phyloP scores from a whole-genome alignment of 2,888 invertebrate genomes.

The Spatulosminthurus flaviceps region DNA sequence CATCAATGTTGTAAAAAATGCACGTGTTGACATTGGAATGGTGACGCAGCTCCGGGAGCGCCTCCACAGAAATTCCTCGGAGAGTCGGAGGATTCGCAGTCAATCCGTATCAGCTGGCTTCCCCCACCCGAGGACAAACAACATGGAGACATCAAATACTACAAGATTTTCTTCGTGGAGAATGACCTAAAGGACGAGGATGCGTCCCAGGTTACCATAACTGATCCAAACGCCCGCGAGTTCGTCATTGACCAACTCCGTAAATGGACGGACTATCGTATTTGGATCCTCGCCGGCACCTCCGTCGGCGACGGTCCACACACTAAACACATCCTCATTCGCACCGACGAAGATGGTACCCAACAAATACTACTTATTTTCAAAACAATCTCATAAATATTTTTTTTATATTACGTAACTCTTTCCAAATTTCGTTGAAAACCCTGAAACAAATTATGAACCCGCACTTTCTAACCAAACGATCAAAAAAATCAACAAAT shows the following conservation, averaged over 20 bases:
- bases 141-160: slow-evolving; percentile 93
- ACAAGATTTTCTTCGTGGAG: slow-evolving; percentile 91
- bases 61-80: slow-evolving; percentile 95
- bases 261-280: slow-evolving; percentile 77
- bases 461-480: too few relatives aligned
- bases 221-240: slow-evolving; percentile 74
- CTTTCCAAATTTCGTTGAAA: too few relatives aligned
- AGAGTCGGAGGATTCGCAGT: slow-evolving; percentile 85
- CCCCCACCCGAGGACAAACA: slow-evolving; percentile 90
- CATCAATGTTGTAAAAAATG: background rate
- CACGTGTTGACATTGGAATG: background rate
- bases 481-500: too few relatives aligned
- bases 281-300: slow-evolving; percentile 79
- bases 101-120: slow-evolving; percentile 89
- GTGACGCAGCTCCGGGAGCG: slow-evolving; percentile 86
- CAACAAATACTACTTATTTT: slow-evolving; percentile 66
- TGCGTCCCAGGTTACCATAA: slow-evolving; percentile 79
- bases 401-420: background rate
- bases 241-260: slow-evolving; percentile 88
- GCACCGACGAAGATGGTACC: slow-evolving; percentile 99
- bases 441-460: too few relatives aligned
- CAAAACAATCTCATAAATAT: background rate
- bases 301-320: slow-evolving; percentile 95
- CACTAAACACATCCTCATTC: slow-evolving; percentile 89
- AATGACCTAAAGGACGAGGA: slow-evolving; percentile 81